phyloP scores from a whole-genome alignment of 1,140 invertebrate genomes.

The Microplitis demolitor region DNA sequence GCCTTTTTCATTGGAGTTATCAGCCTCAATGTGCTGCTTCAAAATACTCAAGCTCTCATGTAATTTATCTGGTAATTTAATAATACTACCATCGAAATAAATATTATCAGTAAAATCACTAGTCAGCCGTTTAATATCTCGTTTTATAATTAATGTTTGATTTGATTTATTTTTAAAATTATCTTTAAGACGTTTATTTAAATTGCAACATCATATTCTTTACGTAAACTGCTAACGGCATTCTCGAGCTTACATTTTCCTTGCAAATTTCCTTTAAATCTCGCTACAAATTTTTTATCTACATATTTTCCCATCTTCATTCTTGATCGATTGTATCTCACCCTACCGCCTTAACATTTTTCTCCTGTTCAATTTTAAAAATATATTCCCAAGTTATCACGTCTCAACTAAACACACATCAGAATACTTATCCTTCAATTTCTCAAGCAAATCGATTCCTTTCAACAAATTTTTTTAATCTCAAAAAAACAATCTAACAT shows the following conservation, averaged over 20 bases:
- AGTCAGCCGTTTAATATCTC: slow-evolving; percentile 7
- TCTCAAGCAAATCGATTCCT: no score
- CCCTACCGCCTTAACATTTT: not conserved
- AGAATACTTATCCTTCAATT: no score
- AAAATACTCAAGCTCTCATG: slow-evolving; percentile 1
- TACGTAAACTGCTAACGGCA: not conserved
- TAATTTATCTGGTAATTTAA: slow-evolving; percentile 11
- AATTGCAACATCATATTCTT: not conserved
- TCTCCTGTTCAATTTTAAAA: no score
- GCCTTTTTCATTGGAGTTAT: not conserved
- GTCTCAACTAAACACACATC: no score
- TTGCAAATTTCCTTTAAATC: not conserved
- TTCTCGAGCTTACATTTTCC: slow-evolving; percentile 6
- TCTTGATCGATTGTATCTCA: not conserved
- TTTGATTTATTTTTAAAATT: not conserved
- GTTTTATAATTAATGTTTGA: slow-evolving; percentile 10
- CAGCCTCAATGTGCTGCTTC: not conserved
- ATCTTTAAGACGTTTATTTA: slow-evolving; percentile 5
- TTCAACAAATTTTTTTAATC: no score
- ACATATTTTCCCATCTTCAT: not conserved
- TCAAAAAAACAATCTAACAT: no score
- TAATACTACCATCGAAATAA: slow-evolving; percentile 1
- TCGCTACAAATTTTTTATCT: no score
- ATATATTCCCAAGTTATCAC: no score
- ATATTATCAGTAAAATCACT: slow-evolving; percentile 7